These are phyloP conservation scores for Anorthoa munda DNA, from an alignment of 2,888 invertebrate species.

Conservation along the genomic window DNA sequence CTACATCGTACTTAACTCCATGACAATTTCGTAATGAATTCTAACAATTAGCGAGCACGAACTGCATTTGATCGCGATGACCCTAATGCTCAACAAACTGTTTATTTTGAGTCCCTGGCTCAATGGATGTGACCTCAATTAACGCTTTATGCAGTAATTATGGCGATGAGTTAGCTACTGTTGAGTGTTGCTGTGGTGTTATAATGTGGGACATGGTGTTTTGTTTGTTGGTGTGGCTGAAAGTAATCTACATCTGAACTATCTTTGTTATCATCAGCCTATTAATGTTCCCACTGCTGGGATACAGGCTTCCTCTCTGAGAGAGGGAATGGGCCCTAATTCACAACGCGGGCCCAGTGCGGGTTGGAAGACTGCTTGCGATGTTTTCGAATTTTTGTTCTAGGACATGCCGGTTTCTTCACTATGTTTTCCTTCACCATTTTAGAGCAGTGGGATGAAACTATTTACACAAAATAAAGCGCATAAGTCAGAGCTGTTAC, in stretches of 20 bases:
- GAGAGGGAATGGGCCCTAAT: no score
- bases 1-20: background rate
- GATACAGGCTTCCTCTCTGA: no score
- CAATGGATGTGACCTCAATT: conserved; percentile 76
- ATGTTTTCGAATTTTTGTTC: no score
- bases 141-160: conserved; percentile 63
- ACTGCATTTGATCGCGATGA: conserved; percentile 60
- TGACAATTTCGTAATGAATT: conserved; percentile 53
- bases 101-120: conserved; percentile 72
- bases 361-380: fast-evolving
- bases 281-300: no score
- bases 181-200: conserved; percentile 7
- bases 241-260: background rate
- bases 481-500: no score
- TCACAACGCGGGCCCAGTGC: no score
- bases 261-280: no score
- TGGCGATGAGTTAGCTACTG: conserved; percentile 43
- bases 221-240: background rate
- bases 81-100: conserved; percentile 71
- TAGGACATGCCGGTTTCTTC: no score
- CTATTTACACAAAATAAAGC: no score
- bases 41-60: conserved; percentile 46
- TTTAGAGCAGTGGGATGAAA: no score
- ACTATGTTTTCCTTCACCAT: no score
- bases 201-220: background rate